These are phyloP conservation scores for Saccopteryx bilineata DNA, from an alignment of 2,113 vertebrate genomes.

Conservation along the genomic window DNA sequence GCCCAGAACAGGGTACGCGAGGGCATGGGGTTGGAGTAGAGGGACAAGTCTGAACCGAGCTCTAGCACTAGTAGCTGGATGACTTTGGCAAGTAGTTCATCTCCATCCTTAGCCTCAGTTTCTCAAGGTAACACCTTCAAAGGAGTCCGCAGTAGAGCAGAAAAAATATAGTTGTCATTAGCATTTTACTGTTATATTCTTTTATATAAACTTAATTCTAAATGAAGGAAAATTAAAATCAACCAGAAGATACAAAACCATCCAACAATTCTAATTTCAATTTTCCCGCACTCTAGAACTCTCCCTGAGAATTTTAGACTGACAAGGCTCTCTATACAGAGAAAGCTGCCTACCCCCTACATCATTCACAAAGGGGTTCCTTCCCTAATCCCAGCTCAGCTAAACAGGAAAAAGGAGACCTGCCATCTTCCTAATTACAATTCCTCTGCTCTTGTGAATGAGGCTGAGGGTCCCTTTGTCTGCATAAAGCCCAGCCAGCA, in stretches of 20 bases:
- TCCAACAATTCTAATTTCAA: not conserved
- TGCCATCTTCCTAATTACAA: not conserved
- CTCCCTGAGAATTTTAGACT: not conserved
- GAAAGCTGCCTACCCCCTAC: not conserved
- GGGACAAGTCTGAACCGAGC: not conserved
- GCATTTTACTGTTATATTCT: not conserved
- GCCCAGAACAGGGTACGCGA: not conserved
- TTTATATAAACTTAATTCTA: not conserved
- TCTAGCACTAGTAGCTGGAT: not conserved
- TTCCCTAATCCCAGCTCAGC: not conserved
- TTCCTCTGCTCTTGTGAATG: not conserved
- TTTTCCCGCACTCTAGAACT: not conserved
- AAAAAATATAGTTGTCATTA: not conserved
- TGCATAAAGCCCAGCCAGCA: not conserved
- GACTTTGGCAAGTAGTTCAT: not conserved
- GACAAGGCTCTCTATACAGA: not conserved
- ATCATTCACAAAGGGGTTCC: not conserved
- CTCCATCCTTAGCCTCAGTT: not conserved
- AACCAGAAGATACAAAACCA: constrained; percentile 2
- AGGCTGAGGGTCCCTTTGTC: not conserved
- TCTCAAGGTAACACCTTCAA: constrained; percentile 10
- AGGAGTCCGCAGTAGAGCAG: not conserved
- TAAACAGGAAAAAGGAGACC: not conserved
- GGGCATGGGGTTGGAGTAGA: not conserved
- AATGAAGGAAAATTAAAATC: not conserved